Evolutionary conservation across 2,888 invertebrate genomes (phyloP).

Genomic region (Sesia apiformis): DNA sequence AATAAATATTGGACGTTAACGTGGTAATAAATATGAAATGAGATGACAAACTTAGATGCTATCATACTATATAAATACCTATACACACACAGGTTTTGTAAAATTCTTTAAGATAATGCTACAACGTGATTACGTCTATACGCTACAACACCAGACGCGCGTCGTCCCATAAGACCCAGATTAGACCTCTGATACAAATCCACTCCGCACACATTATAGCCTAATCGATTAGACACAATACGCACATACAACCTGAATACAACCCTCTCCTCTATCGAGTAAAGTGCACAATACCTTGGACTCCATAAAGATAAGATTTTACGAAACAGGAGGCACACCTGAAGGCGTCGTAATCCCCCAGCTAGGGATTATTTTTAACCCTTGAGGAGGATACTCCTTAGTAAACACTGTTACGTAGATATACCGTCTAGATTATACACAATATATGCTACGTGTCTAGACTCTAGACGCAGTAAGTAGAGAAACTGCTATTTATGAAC

Average conservation of each 20-base stretch:
- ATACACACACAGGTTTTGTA: too few relatives aligned
- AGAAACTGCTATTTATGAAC: background rate
- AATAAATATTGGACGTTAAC: too few relatives aligned
- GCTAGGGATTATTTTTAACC: constrained; percentile 48
- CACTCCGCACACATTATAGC: constrained; percentile 40
- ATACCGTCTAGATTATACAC: constrained; percentile 25
- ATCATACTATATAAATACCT: too few relatives aligned
- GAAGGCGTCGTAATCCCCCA: constrained; percentile 38
- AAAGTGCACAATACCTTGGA: constrained; percentile 18
- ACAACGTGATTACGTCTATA: too few relatives aligned
- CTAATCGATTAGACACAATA: constrained; percentile 36
- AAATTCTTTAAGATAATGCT: too few relatives aligned
- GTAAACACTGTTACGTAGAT: constrained; percentile 32
- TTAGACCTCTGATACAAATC: constrained; percentile 49
- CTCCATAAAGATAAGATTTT: constrained; percentile 8
- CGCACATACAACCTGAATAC: constrained; percentile 12
- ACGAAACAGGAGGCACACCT: constrained; percentile 37
- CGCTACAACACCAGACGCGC: background rate
- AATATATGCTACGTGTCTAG: constrained; percentile 2
- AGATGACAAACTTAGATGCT: too few relatives aligned
- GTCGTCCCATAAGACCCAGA: constrained; percentile 22
- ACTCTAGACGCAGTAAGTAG: background rate
- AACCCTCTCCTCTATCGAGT: constrained; percentile 13
- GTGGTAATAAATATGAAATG: too few relatives aligned
- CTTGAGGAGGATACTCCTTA: constrained; percentile 23